Conservation (phyloP, 2,888 invertebrate species). For the Nymphalis polychloros region DNA sequence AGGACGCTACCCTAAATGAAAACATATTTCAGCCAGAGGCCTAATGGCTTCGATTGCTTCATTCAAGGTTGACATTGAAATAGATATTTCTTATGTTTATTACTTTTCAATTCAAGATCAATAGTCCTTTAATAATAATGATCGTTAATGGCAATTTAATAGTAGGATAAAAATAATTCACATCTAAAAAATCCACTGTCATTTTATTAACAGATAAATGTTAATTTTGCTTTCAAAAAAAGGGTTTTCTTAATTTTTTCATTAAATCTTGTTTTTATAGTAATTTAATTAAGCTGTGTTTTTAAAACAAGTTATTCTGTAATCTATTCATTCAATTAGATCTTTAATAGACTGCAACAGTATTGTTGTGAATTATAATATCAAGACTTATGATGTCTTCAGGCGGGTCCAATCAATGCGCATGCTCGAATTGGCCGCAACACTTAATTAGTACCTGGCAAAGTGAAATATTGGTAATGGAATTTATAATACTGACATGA, state of each 20-base stretch:
- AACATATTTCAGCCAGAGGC: slow-evolving; percentile 27
- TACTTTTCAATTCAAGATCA: slow-evolving; percentile 8
- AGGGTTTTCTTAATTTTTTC: too few relatives aligned
- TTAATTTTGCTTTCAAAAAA: too few relatives aligned
- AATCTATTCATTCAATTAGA: slow-evolving; percentile 10
- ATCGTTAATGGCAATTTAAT: background rate
- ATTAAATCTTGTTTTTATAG: too few relatives aligned
- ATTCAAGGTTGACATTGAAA: slow-evolving; percentile 14
- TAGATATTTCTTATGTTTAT: slow-evolving; percentile 11
- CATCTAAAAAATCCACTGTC: too few relatives aligned
- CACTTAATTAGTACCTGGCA: slow-evolving; percentile 71
- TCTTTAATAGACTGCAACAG: slow-evolving; percentile 22
- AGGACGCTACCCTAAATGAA: slow-evolving; percentile 13
- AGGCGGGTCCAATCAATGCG: slow-evolving; percentile 67
- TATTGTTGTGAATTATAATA: slow-evolving; percentile 49
- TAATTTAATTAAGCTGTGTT: too few relatives aligned
- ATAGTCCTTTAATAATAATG: background rate
- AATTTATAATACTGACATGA: slow-evolving; percentile 62
- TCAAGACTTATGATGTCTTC: slow-evolving; percentile 73
- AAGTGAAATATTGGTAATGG: slow-evolving; percentile 73
- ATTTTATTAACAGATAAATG: too few relatives aligned
- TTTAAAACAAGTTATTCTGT: too few relatives aligned
- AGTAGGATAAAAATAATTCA: too few relatives aligned
- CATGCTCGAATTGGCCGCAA: slow-evolving; percentile 71
- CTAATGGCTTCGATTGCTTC: slow-evolving; percentile 19